A percentile compares a stretch with the other conserved stretches of the same genome.
Conservation (phyloP, 2,113 vertebrate species). For the Laterallus jamaicensis region DNA sequence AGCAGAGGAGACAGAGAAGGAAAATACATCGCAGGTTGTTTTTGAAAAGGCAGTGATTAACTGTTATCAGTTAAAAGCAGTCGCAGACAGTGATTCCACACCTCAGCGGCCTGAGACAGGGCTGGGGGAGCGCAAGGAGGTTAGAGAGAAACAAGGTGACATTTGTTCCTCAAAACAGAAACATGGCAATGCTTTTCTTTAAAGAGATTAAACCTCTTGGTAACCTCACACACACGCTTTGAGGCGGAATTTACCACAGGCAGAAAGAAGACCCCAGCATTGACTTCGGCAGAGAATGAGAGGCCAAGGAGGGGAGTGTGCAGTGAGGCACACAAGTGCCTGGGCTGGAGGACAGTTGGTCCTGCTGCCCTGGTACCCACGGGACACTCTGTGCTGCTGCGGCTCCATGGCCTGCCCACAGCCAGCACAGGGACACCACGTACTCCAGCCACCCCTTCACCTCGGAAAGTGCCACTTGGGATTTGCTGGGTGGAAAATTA, state of each 20-base stretch:
- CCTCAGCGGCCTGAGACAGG: accelerated
- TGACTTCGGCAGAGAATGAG: neutral
- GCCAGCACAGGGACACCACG: neutral
- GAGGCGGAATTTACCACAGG: neutral
- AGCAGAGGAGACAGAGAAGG: neutral
- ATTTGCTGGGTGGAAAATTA: neutral
- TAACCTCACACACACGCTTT: neutral
- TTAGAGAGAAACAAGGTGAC: neutral
- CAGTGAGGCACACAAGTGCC: neutral
- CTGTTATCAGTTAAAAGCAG: neutral
- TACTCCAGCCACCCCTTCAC: neutral
- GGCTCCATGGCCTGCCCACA: neutral
- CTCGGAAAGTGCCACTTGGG: neutral
- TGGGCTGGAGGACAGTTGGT: neutral
- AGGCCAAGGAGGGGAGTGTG: neutral
- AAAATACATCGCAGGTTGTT: neutral
- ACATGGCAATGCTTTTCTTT: accelerated
- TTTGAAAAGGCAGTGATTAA: neutral
- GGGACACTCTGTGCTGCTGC: neutral
- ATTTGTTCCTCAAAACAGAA: neutral
- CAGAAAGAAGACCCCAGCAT: neutral
- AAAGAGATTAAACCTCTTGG: neutral
- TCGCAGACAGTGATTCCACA: accelerated
- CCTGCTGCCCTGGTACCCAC: neutral
- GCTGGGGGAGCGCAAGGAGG: neutral